These are phyloP conservation scores for Morone chrysops DNA, from an alignment of 2,113 vertebrate species.

Conservation along the genomic window DNA sequence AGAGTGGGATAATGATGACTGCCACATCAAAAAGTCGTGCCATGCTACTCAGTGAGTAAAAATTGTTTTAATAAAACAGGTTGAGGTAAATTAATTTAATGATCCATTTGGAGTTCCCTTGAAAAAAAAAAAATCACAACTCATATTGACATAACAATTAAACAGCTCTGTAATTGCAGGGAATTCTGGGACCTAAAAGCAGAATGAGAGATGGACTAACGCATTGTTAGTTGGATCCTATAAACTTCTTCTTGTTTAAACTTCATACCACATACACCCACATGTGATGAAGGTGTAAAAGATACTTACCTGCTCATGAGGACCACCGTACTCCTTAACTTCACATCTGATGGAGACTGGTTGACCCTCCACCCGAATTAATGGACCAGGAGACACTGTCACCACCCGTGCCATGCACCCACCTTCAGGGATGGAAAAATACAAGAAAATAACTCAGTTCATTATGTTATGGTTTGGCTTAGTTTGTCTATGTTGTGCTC, in stretches of 20 bases:
- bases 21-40: too few relatives aligned
- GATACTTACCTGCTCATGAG: conserved; percentile 87
- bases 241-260: too few relatives aligned
- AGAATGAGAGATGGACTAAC: too few relatives aligned
- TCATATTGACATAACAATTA: background rate
- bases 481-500: too few relatives aligned
- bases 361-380: conserved; percentile 90
- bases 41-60: background rate
- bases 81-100: background rate
- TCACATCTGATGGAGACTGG: conserved; percentile 90
- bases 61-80: background rate
- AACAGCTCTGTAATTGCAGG: background rate
- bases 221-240: too few relatives aligned
- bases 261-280: too few relatives aligned
- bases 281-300: too few relatives aligned
- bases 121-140: background rate
- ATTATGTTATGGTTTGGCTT: too few relatives aligned
- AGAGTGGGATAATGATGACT: background rate
- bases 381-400: conserved; percentile 87
- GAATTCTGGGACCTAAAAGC: background rate
- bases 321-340: conserved; percentile 91
- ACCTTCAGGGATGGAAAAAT: conserved; percentile 66
- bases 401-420: conserved; percentile 88
- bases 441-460: background rate
- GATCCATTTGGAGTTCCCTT: background rate